These are phyloP conservation scores for Lampropteryx suffumata DNA, from an alignment of 2,888 invertebrate species.

Conservation along the genomic window DNA sequence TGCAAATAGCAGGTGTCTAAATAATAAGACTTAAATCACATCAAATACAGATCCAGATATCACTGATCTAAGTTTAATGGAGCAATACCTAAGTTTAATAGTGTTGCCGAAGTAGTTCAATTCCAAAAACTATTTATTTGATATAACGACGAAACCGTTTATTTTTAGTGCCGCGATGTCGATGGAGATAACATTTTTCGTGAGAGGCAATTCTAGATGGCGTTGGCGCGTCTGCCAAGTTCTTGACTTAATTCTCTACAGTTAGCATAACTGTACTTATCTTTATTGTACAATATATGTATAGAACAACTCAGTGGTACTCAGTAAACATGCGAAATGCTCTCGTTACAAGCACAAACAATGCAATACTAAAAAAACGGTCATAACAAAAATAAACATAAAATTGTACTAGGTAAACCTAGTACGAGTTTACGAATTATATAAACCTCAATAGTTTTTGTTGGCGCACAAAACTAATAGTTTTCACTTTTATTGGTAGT, in stretches of 20 bases:
- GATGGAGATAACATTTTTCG: constrained; percentile 39
- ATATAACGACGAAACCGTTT: constrained; percentile 38
- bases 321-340: neutral
- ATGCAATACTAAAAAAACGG: neutral
- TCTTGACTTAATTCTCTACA: constrained; percentile 31
- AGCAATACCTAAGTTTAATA: constrained; percentile 21
- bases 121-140: constrained; percentile 23
- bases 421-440: no score
- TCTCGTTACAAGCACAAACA: neutral
- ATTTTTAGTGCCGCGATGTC: constrained; percentile 41
- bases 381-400: neutral
- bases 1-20: constrained; percentile 5
- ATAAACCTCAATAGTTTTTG: no score
- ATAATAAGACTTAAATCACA: constrained; percentile 18
- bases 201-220: constrained; percentile 36
- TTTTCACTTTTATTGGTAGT: no score
- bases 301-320: neutral
- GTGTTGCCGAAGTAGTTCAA: constrained; percentile 12
- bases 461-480: no score
- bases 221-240: constrained; percentile 37
- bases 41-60: constrained; percentile 21
- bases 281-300: constrained; percentile 11
- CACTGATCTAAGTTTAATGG: constrained; percentile 23
- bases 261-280: constrained; percentile 15
- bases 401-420: no score